Base-by-base conservation (phyloP, 2,888 invertebrate genomes). In the Oscheius sp. region DNA sequence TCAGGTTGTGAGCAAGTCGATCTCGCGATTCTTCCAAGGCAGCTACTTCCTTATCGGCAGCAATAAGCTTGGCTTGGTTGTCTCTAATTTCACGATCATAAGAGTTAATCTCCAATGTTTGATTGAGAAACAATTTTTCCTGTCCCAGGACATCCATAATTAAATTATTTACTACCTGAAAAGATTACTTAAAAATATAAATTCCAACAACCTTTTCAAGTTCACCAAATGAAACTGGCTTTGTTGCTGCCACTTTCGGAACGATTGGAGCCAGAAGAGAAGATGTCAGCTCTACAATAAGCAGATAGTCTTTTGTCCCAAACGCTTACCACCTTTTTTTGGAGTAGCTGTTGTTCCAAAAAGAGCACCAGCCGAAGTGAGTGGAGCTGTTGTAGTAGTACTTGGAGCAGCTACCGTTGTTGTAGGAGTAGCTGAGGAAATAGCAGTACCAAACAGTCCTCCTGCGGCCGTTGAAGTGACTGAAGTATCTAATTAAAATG, bases 21-120 rank as follows among this genome's bases (percentile, higher is more conserved):
- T 79, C 76, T 8, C 72, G 69, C n/a, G 79, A 57, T 17, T 70
- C 69, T 48, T 80, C 79, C 37, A 79, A 58, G 20, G 65, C 48
- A 1, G 55, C 50, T n/a, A 79, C 34, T 29, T 80, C 76, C n/a
- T 70, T 58, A 25, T 73, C 70, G 29, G 69, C 67, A 25, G 63
- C 48, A 33, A 73, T 20, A 3, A 73, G 70, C 71, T 52, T 71
- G 8, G 12, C 31, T 34, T 73, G 65, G 37, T 69, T 71, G n/a
- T 71, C 71, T 12, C 73, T 39, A 23, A 73, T 65, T 15, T 71
- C 67, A 25, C 71, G 34, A 55, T 73, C 73, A 69, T 69, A 71
- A 20, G 71, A 34, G 46, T 73, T 73, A 25, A 73, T 52, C 64
- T 73, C 73, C n/a, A 69, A 37, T 8, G 73, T 64, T 57, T 73